Conservation (phyloP, 2,113 vertebrate genomes). For the Morone saxatilis region DNA sequence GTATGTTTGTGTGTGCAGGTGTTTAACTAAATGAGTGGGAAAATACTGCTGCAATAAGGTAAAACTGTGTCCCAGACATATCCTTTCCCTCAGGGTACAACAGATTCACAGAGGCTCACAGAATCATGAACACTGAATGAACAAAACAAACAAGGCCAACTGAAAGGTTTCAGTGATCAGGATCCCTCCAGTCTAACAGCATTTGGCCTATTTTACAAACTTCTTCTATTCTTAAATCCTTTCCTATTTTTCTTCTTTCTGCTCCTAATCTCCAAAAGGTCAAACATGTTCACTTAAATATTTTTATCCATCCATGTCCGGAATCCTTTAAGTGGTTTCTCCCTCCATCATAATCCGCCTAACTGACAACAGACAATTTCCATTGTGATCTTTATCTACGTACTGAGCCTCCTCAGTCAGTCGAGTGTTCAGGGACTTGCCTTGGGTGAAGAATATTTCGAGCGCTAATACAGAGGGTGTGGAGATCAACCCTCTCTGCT, state of each 20-base stretch:
- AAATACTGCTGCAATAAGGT: neutral
- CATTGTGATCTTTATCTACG: conserved; percentile 18
- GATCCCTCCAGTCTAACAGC: neutral
- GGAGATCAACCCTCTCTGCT: conserved; percentile 11
- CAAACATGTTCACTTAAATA: neutral
- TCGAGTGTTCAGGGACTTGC: conserved; percentile 23
- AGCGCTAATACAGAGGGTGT: conserved; percentile 22
- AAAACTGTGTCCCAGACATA: conserved; percentile 4
- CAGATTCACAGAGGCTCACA: conserved; percentile 6
- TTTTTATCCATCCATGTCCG: conserved; percentile 7
- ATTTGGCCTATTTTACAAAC: neutral
- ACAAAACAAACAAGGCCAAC: conserved; percentile 2
- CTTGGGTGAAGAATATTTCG: conserved; percentile 20
- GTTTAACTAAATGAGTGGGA: neutral
- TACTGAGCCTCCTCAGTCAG: conserved; percentile 9
- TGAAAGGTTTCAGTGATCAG: neutral
- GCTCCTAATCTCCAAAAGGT: conserved; percentile 17
- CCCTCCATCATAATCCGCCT: conserved; percentile 8
- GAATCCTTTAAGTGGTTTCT: conserved; percentile 16
- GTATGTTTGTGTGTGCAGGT: neutral
- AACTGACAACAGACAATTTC: conserved; percentile 28
- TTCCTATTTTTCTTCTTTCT: neutral
- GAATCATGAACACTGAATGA: neutral
- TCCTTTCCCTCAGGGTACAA: conserved; percentile 10
- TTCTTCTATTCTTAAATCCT: neutral